These are phyloP conservation scores for Agapornis roseicollis DNA, from an alignment of 2,113 vertebrate genomes.

Conservation along the genomic window DNA sequence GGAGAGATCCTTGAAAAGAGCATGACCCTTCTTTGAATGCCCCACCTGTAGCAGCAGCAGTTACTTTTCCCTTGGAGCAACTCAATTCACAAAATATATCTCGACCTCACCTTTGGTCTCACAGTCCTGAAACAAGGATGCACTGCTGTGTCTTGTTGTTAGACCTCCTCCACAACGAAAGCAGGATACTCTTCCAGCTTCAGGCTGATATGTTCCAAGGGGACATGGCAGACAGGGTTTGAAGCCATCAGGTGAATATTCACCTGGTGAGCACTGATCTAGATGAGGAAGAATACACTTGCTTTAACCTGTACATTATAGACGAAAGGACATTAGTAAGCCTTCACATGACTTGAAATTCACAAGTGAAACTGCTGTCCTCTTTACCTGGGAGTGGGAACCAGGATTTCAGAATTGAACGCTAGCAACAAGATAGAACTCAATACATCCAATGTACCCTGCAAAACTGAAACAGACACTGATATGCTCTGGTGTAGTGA, in stretches of 20 bases:
- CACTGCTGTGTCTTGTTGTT: constrained; percentile 79
- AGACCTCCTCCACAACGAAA: constrained; percentile 89
- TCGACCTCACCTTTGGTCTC: constrained; percentile 89
- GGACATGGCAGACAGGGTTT: constrained; percentile 86
- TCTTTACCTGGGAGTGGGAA: neutral
- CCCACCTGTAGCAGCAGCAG: neutral
- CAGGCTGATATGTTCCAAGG: constrained; percentile 89
- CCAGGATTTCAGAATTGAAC: neutral
- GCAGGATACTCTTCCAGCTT: constrained; percentile 89
- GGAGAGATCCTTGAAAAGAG: neutral
- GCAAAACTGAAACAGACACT: neutral
- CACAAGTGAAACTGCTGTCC: neutral
- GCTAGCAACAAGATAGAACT: neutral
- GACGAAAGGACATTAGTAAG: neutral
- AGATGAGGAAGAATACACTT: neutral
- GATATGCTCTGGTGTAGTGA: neutral
- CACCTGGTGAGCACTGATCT: constrained; percentile 90
- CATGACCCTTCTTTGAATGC: neutral
- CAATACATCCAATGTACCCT: neutral
- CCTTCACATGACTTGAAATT: neutral
- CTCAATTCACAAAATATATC: neutral
- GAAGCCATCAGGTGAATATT: constrained; percentile 90
- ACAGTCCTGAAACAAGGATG: constrained; percentile 90
- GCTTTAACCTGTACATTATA: neutral
- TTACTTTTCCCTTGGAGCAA: neutral